These are phyloP conservation scores for Corythornis vintsioides DNA, from an alignment of 2,113 vertebrate genomes.

Conservation along the genomic window DNA sequence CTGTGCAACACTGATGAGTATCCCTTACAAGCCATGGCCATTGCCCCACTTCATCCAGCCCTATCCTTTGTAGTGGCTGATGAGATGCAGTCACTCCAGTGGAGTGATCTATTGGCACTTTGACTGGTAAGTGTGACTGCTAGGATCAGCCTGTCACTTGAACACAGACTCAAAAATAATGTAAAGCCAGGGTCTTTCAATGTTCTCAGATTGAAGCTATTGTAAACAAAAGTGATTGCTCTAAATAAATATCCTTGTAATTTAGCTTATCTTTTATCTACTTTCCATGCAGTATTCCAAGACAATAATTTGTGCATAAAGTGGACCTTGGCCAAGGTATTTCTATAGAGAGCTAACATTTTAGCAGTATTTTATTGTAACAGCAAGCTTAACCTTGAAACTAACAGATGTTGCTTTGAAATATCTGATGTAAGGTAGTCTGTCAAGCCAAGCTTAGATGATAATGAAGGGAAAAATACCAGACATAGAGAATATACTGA, in stretches of 20 bases:
- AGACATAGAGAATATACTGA: not conserved
- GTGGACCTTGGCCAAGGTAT: not conserved
- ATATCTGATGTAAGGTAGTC: slow-evolving; percentile 8
- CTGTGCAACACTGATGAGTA: not conserved
- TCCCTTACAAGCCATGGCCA: not conserved
- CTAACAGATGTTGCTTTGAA: slow-evolving; percentile 47
- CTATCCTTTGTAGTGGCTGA: not conserved
- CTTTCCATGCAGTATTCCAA: not conserved
- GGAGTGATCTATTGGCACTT: not conserved
- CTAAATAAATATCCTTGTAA: not conserved
- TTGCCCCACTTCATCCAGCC: not conserved
- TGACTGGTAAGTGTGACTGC: not conserved
- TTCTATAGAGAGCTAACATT: slow-evolving; percentile 31
- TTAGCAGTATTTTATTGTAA: not conserved
- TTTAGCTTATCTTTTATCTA: not conserved
- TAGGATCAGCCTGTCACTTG: not conserved
- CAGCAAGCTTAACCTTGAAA: slow-evolving; percentile 30
- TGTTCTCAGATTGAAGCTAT: not conserved
- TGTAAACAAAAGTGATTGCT: not conserved
- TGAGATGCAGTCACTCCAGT: not conserved
- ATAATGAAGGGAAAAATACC: not conserved
- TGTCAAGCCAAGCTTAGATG: slow-evolving; percentile 1
- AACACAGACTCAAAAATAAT: not conserved
- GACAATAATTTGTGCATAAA: not conserved
- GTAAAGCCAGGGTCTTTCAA: not conserved